Conservation (phyloP, 2,888 invertebrate species). For the Trimorus sp. region DNA sequence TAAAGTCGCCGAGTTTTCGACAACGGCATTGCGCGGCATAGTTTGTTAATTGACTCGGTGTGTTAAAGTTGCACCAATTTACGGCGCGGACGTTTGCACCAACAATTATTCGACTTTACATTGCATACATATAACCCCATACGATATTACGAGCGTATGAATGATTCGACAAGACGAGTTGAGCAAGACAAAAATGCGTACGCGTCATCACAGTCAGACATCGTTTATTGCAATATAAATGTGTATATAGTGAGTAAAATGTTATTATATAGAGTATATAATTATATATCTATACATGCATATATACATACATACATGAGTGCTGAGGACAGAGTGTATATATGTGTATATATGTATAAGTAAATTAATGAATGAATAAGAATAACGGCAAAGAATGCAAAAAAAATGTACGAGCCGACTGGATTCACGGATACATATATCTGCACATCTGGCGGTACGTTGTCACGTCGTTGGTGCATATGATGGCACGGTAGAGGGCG, state of each 20-base stretch:
- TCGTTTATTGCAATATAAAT: slow-evolving; percentile 81
- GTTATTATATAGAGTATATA: slow-evolving; percentile 73
- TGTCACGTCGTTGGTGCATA: slow-evolving; percentile 1
- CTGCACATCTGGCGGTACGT: slow-evolving; percentile 65
- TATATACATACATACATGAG: slow-evolving; percentile 15
- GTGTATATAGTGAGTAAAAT: slow-evolving; percentile 79
- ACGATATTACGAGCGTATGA: slow-evolving; percentile 15
- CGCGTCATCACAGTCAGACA: slow-evolving; percentile 70
- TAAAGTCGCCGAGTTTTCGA: too few species aligned
- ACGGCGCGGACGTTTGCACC: too few species aligned
- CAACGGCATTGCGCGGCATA: background rate
- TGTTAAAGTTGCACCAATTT: slow-evolving; percentile 21
- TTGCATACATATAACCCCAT: slow-evolving; percentile 63
- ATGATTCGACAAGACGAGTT: slow-evolving; percentile 23
- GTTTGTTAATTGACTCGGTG: slow-evolving; percentile 28
- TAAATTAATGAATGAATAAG: slow-evolving; percentile 74
- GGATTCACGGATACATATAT: slow-evolving; percentile 74
- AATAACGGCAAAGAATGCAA: slow-evolving; percentile 73
- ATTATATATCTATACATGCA: slow-evolving; percentile 36
- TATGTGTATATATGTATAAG: slow-evolving; percentile 55
- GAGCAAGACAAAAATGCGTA: slow-evolving; percentile 34
- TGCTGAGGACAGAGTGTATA: background rate
- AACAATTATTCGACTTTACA: slow-evolving; percentile 53
- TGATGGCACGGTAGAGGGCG: slow-evolving; percentile 1
- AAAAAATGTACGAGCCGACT: slow-evolving; percentile 63